Base-by-base conservation (phyloP, 92 coral and sea anemone species). In the Porites rus region DNA sequence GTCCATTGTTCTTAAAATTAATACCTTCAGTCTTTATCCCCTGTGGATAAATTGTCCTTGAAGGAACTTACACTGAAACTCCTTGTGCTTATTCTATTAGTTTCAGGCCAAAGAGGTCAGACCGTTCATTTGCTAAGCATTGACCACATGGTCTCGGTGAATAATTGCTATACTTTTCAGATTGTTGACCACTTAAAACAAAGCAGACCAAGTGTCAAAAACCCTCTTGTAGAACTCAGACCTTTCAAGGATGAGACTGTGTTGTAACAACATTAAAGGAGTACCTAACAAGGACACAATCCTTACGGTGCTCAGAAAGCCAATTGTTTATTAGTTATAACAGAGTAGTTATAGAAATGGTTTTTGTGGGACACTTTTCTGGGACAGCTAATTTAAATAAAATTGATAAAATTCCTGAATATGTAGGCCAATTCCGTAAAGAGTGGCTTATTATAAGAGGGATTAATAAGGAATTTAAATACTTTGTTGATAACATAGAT, bases 61-160 rank as follows among this genome's bases (percentile, higher is more conserved):
- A 80, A 87, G 60, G 69, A 90, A n/a, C 87, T 90, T 19, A 90
- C 93, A n/a, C 16, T 81, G 75, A 90, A 43, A 54, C 31, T 28
- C 31, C 67, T 63, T 63, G 14, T 63, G 18, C 68, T 90, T 6
- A n/a, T 71, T n/a, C 18, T 90, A 54, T 51, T 89, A 61, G 85
- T 24, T 24, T 24, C 25, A 0, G 25, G 25, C 25, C 25, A 24
- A 24, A 24, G 25, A 24, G 25, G 25, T 24, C 25, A 24, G 31
- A 28, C 31, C 31, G 31, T 28, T 28, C 31, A 28, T 28, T 28
- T 28, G 87, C 53, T 90, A 68, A 76, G 65, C 51, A 86, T 90
- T 43, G 80, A 73, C 77, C 38, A 86, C 69, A 86, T 79, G 87
- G 64, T 72, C 8, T 53, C 46, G 25, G 2, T 14, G 8, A 72